Base-by-base conservation (phyloP, 2,113 vertebrate species). In the Hippoglossus stenolepis region DNA sequence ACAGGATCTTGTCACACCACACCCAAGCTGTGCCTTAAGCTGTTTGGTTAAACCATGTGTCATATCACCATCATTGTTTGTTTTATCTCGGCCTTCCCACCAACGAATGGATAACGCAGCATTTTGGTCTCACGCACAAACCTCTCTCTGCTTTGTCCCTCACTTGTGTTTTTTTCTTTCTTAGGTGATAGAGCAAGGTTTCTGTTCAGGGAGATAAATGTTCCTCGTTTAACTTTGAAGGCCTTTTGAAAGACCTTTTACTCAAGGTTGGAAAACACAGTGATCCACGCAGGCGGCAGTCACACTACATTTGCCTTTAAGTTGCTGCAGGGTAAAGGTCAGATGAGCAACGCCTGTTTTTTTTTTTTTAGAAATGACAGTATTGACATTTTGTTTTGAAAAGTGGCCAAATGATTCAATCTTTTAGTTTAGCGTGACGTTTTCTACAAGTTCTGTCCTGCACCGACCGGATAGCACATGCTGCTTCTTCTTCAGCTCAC, bases 241-340 rank as follows among this genome's bases (percentile, higher is more conserved):
- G 31, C 6, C 31, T 31, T 72, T 90, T 20, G 1, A 63, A 69
- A 79, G 69, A 73, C 77, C 65, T 88, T 63, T 43, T 85, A 71
- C 69, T 83, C 83, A 93, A 92, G 91, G 91, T 86, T 86, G 51
- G 9, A 65, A 74, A 88, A 77, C 75, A 77, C 75, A 51, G 12
- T 12, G 70, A 64, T 17, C 75, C 58, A 47, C 23, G 23, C 45
- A 43, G 71, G 40, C 56, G 49, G 14, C 26, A 31, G 65, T 65
- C 49, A 31, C 23, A 23, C 35, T 15, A 3, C 13, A 1, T 23
- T 64, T 2, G 23, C 51, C 47, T 64, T 66, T 17, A 1, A 58
- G 23, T 38, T 6, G 26, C 53, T 70, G 56, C 40, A 54, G 65
- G 54, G 57, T 17, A 10, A 65, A 43, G 15, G 7, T 5, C 18